Evolutionary conservation across 2,888 invertebrate species (phyloP).

Genomic region (Sesia bembeciformis): DNA sequence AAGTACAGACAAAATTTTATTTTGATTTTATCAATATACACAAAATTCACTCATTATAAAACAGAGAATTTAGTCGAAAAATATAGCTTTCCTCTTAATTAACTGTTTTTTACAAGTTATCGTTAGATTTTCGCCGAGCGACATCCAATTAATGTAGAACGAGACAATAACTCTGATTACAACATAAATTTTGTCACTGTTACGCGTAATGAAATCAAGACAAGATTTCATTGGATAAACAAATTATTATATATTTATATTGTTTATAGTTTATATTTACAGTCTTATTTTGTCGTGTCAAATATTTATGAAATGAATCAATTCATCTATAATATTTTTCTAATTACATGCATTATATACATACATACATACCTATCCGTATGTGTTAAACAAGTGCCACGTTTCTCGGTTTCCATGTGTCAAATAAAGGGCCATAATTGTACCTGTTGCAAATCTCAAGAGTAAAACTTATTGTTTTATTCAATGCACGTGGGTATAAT

Average conservation of each 20-base stretch:
- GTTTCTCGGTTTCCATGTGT: not conserved
- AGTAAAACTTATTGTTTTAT: conserved; percentile 30
- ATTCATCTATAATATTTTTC: too few species aligned
- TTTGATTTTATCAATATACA: too few species aligned
- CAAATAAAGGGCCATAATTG: conserved; percentile 2
- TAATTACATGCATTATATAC: too few species aligned
- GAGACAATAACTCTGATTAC: conserved; percentile 42
- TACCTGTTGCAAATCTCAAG: conserved; percentile 33
- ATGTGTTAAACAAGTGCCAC: too few species aligned
- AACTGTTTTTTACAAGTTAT: conserved; percentile 24
- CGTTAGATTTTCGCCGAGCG: conserved; percentile 31
- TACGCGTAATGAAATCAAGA: conserved; percentile 38
- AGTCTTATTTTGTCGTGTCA: too few species aligned
- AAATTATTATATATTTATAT: conserved; percentile 13
- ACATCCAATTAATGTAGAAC: conserved; percentile 50
- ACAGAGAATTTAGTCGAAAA: not conserved
- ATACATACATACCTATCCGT: too few species aligned
- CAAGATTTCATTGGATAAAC: conserved; percentile 26
- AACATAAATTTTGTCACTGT: conserved; percentile 40
- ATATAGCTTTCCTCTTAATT: not conserved
- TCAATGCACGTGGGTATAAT: conserved; percentile 37
- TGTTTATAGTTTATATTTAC: not conserved
- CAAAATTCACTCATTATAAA: too few species aligned
- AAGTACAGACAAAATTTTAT: too few species aligned
- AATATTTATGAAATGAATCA: too few species aligned